phyloP scores from a whole-genome alignment of 2,113 vertebrate species.

The Stegastes partitus region DNA sequence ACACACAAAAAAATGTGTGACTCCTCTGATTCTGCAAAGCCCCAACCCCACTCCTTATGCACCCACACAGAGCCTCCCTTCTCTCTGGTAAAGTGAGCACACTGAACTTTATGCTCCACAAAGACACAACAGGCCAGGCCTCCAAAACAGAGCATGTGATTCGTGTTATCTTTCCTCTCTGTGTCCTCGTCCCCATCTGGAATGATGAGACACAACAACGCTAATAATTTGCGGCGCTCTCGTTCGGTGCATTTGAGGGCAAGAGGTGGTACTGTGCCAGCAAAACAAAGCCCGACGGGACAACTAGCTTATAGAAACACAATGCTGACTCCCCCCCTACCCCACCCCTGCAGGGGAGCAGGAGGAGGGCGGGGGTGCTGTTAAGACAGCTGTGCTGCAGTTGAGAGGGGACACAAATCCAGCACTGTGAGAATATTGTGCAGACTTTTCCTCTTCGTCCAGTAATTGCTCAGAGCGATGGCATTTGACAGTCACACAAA shows the following conservation, averaged over 20 bases:
- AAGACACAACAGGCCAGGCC: constrained; percentile 7
- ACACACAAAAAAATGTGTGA: constrained; percentile 55
- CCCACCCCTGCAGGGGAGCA: constrained; percentile 42
- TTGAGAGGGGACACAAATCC: constrained; percentile 57
- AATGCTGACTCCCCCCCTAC: constrained; percentile 34
- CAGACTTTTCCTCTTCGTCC: constrained; percentile 22
- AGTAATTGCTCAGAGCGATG: not conserved
- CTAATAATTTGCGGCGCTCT: constrained; percentile 25
- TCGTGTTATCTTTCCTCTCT: constrained; percentile 21
- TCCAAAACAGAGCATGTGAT: constrained; percentile 37
- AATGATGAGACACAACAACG: constrained; percentile 19
- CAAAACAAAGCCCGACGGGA: constrained; percentile 34
- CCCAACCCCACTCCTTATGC: not conserved
- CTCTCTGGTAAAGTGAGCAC: constrained; percentile 25
- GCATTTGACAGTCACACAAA: constrained; percentile 7
- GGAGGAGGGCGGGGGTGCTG: constrained; percentile 58
- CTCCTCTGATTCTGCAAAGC: constrained; percentile 45
- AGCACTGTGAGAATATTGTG: constrained; percentile 54
- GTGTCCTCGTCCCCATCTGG: constrained; percentile 1
- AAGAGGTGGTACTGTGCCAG: constrained; percentile 37
- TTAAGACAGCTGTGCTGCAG: constrained; percentile 80
- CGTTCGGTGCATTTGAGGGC: constrained; percentile 22
- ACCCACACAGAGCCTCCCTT: not conserved
- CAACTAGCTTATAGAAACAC: constrained; percentile 58
- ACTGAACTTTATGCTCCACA: constrained; percentile 33